Base-by-base conservation (phyloP, 1,140 invertebrate species). In the Heterodera carotae region DNA sequence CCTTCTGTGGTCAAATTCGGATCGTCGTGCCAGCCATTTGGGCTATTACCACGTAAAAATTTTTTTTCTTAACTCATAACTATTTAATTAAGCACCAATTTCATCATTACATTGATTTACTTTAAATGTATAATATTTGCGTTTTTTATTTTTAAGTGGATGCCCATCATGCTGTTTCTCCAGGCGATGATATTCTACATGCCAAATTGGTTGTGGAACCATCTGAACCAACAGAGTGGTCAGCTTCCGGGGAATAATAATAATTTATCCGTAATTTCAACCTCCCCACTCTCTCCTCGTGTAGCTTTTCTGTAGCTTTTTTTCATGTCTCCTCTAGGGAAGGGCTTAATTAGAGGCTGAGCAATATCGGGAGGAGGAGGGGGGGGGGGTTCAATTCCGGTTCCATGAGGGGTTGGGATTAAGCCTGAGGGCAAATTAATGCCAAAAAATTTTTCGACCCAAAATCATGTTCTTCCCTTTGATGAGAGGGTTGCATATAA, bases 151-250 rank as follows among this genome's bases (percentile, higher is more conserved):
- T 74, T 76, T 76, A 15, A 84, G 76, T 84, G 83, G 83, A 82
- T 84, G 27, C 83, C 83, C 1, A 82, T 77, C n/a, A 77, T 90
- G 80, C 81, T 90, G 8, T 83, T 89, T 25, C 78, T 90, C 2
- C 89, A 90, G 82, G 89, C 89, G 2, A 82, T 90, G 25, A 78
- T 90, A 74, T 90, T 90, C 81, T 90, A 89, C 80, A 36, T 89
- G 53, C 90, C 89, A 2, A 88, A 88, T 60, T 89, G 48, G 39
- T 22, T 76, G 27, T 90, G 90, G 90, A 80, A 89, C 34, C 84
- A 88, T 0, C 81, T 90, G 29, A 89, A 89, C 80, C 85, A 87
- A 34, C 87, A 88, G 70, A 89, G 88, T n/a, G 71, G 76, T 59
- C 31, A 29, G 3, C 2, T 70, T 76, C 69, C 34, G n/a, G 43